Evolutionary conservation across 2,888 invertebrate genomes (phyloP).

Genomic region (Plagiodera versicolora): DNA sequence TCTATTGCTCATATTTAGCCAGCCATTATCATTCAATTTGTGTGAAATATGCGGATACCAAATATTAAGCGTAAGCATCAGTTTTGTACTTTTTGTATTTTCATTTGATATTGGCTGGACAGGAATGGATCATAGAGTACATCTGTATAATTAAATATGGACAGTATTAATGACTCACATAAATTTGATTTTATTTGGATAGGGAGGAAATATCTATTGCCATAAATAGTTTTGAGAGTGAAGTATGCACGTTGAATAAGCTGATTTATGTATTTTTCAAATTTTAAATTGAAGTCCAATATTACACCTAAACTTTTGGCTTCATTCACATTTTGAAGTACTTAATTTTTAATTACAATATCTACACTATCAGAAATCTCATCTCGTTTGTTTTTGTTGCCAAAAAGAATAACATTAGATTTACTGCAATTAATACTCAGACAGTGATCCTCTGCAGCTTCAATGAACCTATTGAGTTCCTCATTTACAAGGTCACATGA

Average conservation of each 20-base stretch:
- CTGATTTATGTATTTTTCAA: conserved; percentile 2
- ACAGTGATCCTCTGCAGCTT: no score
- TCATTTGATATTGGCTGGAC: no score
- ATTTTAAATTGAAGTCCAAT: conserved; percentile 5
- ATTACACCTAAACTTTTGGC: no score
- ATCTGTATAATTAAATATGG: no score
- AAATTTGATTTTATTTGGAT: no score
- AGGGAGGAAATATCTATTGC: no score
- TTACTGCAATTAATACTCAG: conserved; percentile 10
- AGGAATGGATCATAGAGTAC: no score
- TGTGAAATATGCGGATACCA: background rate
- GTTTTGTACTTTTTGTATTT: no score
- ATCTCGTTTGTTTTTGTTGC: background rate
- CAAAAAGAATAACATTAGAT: conserved; percentile 6
- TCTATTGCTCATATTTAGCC: conserved; percentile 7
- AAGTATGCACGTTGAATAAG: conserved; percentile 2
- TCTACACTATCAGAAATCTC: background rate
- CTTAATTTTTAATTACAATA: conserved; percentile 1
- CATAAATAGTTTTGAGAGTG: no score
- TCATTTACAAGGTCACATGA: no score
- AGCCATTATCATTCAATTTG: no score
- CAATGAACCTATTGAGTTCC: background rate
- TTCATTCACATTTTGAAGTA: conserved; percentile 3
- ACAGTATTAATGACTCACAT: background rate
- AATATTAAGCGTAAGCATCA: background rate